Percentiles rank a stretch among this genome's conserved stretches.
phyloP scores from a whole-genome alignment of 2,888 invertebrate genomes.

The Hemicrepidius hirtus region DNA sequence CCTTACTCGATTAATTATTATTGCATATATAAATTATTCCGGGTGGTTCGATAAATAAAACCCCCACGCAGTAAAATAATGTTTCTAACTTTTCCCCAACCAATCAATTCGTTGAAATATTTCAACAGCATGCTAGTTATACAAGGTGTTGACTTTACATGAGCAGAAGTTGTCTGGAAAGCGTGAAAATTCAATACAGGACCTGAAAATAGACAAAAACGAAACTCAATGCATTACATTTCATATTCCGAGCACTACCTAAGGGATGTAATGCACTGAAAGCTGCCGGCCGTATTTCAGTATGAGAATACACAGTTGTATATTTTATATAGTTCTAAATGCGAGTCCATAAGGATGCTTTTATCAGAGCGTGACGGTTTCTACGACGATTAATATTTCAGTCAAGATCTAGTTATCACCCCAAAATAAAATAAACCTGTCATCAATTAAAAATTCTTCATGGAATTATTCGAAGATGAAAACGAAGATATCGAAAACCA shows the following conservation, averaged over 20 bases:
- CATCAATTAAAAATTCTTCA: too few relatives aligned
- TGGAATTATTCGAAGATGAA: too few relatives aligned
- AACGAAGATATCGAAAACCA: too few relatives aligned
- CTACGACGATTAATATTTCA: too few relatives aligned
- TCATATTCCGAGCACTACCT: constrained; percentile 35
- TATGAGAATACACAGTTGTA: constrained; percentile 34
- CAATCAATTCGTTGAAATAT: background rate
- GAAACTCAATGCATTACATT: constrained; percentile 29
- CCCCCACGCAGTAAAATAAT: too few relatives aligned
- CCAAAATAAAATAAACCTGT: too few relatives aligned
- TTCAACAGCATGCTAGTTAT: constrained; percentile 4
- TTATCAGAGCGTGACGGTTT: constrained; percentile 24
- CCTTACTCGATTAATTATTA: constrained; percentile 36
- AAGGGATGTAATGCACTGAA: constrained; percentile 38
- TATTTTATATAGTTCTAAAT: constrained; percentile 42
- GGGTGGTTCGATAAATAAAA: background rate
- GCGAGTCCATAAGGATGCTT: constrained; percentile 32
- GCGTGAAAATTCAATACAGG: constrained; percentile 10
- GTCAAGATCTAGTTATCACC: too few relatives aligned
- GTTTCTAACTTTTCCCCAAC: too few relatives aligned
- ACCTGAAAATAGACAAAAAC: constrained; percentile 23
- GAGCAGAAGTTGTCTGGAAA: constrained; percentile 14
- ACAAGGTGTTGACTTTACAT: constrained; percentile 5
- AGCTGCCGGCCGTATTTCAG: constrained; percentile 41
- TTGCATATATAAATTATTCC: constrained; percentile 29